These are phyloP conservation scores for Dromaius novaehollandiae DNA, from an alignment of 2,113 vertebrate species.

Conservation along the genomic window DNA sequence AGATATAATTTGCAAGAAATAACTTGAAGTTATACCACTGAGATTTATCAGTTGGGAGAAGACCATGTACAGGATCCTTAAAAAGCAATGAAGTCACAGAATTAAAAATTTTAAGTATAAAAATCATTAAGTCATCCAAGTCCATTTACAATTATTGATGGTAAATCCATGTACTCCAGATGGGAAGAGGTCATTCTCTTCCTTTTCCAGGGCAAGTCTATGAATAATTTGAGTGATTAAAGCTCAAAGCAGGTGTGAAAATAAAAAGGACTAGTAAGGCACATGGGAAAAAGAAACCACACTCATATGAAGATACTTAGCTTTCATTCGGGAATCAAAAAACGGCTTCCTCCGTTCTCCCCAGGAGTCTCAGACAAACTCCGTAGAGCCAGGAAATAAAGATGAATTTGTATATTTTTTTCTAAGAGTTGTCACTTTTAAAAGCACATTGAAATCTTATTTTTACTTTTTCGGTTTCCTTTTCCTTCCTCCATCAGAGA, in stretches of 20 bases:
- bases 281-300: constrained; percentile 5
- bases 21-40: not conserved
- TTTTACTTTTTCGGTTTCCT: constrained; percentile 52
- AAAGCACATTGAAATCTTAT: constrained; percentile 19
- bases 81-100: not conserved
- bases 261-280: not conserved
- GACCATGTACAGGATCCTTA: not conserved
- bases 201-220: constrained; percentile 58
- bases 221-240: constrained; percentile 62
- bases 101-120: constrained; percentile 8
- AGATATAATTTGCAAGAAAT: not conserved
- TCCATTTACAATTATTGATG: constrained; percentile 36
- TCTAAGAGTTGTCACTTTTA: constrained; percentile 42
- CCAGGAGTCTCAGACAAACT: not conserved
- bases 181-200: constrained; percentile 39
- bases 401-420: not conserved
- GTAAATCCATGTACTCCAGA: constrained; percentile 49
- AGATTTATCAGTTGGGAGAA: not conserved
- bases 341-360: not conserved
- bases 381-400: not conserved
- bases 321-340: constrained; percentile 2
- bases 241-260: constrained; percentile 60
- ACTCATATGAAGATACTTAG: not conserved
- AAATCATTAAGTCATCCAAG: constrained; percentile 30
- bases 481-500: constrained; percentile 28